Evolutionary conservation across 1,140 invertebrate genomes (phyloP), one percentile per base, ranked within the genome.

Genomic region (Philopotamus ludificatus): DNA sequence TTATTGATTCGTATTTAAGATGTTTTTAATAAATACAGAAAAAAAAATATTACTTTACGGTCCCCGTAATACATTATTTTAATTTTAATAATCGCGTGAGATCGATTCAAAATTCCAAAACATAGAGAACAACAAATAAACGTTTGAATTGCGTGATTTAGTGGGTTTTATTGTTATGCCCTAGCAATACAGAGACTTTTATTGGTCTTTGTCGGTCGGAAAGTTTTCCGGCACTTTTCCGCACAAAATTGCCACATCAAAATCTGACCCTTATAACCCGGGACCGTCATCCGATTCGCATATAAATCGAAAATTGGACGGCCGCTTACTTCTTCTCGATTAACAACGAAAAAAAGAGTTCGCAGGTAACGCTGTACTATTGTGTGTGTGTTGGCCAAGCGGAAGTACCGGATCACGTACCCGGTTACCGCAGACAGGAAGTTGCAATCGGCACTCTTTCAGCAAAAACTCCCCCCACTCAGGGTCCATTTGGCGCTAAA

Each of bases 71-170:
- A n/a, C n/a, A n/a, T n/a, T n/a, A n/a, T n/a, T n/a, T n/a, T n/a
- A n/a, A n/a, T n/a, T n/a, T n/a, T n/a, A n/a, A n/a, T n/a, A n/a
- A n/a, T n/a, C n/a, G n/a, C n/a, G n/a, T n/a, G n/a, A n/a, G n/a
- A n/a, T n/a, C n/a, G n/a, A n/a, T n/a, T n/a, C n/a, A n/a, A n/a
- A n/a, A n/a, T n/a, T n/a, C n/a, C n/a, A n/a, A n/a, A n/a, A n/a
- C n/a, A n/a, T n/a, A n/a, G 25, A 62, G 28, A 50, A 62, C 21
- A 47, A 62, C 44, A 62, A 62, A 62, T 50, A 62, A n/a, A 50
- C 26, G 9, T 18, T 23, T 9, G 16, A 50, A 50, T 7, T 18
- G 21, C 49, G 51, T 44, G 45, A 51, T 63, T 63, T 54, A 25
- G 51, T 16, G 12, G 12, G n/a, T 34, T 57, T 47, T 65, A 57